phyloP scores from a whole-genome alignment of 2,113 vertebrate species.

The Pituophis catenifer region DNA sequence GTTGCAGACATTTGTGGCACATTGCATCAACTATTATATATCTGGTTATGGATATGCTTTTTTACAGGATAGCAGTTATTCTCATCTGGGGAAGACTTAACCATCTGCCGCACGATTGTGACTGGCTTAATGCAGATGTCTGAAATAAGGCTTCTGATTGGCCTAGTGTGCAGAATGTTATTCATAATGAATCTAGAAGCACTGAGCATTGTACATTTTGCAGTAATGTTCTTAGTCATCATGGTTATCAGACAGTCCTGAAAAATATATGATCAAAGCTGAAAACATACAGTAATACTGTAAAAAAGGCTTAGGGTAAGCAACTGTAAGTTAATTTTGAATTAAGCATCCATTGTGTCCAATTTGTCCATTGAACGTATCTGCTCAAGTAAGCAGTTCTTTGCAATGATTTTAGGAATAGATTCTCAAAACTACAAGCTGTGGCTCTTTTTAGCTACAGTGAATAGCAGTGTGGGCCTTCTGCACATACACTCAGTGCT shows the following conservation, averaged over 20 bases:
- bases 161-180: background rate
- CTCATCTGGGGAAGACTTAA: background rate
- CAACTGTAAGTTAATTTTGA: background rate
- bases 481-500: background rate
- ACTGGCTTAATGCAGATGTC: background rate
- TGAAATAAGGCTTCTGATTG: background rate
- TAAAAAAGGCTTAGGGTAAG: background rate
- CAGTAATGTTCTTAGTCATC: background rate
- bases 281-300: too few relatives aligned
- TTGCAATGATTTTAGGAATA: background rate
- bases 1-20: background rate
- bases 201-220: background rate
- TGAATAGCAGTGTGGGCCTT: background rate
- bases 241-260: background rate
- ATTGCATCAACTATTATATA: background rate
- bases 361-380: background rate
- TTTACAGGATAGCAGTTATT: background rate
- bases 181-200: background rate
- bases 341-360: background rate
- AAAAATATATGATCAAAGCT: background rate
- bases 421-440: background rate
- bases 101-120: background rate
- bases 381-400: background rate
- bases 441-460: background rate
- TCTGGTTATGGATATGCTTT: background rate